Conservation (phyloP, 2,888 invertebrate species). For the Trichopria drosophilae region DNA sequence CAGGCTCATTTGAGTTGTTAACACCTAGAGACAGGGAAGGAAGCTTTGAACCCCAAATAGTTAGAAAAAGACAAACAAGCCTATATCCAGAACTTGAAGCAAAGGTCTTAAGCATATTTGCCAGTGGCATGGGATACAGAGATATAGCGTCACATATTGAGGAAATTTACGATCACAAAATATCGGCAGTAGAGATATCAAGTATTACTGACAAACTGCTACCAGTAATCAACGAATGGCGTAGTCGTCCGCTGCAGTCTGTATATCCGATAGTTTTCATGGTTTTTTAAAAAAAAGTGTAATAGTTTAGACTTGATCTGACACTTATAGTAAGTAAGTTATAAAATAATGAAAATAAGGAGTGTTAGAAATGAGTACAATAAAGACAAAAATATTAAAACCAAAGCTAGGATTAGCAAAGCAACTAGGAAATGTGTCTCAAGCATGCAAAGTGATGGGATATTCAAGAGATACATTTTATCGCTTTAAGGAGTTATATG, state of each 20-base stretch:
- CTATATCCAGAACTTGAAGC: slow-evolving; percentile 23
- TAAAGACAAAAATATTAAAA: no score
- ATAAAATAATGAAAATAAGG: no score
- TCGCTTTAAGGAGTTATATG: slow-evolving; percentile 2
- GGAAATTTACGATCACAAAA: slow-evolving; percentile 22
- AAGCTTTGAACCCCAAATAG: slow-evolving; percentile 15
- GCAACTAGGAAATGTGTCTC: no score
- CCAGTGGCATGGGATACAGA: slow-evolving; percentile 21
- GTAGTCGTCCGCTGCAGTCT: slow-evolving; percentile 15
- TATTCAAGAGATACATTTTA: no score
- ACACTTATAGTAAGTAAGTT: no score
- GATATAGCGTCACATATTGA: slow-evolving; percentile 15
- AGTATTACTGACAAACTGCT: slow-evolving; percentile 24
- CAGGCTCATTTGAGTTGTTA: slow-evolving; percentile 9
- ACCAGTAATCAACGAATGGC: slow-evolving; percentile 21
- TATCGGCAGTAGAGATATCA: slow-evolving; percentile 23
- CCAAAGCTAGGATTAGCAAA: no score
- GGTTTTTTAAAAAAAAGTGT: slow-evolving; percentile 23
- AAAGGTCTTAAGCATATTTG: slow-evolving; percentile 20
- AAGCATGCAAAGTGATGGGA: no score
- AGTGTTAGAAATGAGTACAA: no score
- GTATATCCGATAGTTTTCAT: slow-evolving; percentile 21
- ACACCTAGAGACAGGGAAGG: slow-evolving; percentile 13
- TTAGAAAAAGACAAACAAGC: slow-evolving; percentile 20
- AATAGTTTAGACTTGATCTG: no score